These are phyloP conservation scores for Poecilus cupreus DNA, from an alignment of 2,888 invertebrate genomes.

Conservation along the genomic window DNA sequence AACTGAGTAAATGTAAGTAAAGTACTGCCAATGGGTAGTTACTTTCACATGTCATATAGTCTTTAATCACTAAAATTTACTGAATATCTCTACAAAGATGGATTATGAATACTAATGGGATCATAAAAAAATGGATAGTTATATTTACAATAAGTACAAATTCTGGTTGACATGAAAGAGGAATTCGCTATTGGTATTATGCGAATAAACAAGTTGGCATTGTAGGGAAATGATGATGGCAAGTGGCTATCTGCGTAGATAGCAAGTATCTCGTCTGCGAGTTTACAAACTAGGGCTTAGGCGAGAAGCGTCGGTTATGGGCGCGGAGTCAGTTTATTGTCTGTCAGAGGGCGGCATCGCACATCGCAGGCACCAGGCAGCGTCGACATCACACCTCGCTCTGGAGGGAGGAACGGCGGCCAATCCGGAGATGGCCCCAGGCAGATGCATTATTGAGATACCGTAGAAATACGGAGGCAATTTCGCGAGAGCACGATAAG, in stretches of 20 bases:
- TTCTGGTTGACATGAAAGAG: too few species aligned
- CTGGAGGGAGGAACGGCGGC: slow-evolving; percentile 52
- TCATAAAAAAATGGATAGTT: too few species aligned
- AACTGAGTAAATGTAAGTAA: too few species aligned
- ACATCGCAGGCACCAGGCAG: slow-evolving; percentile 46
- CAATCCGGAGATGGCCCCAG: slow-evolving; percentile 68
- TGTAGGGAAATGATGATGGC: slow-evolving; percentile 40
- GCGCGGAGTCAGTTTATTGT: slow-evolving; percentile 58
- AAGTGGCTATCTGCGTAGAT: slow-evolving; percentile 35
- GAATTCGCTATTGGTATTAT: neutral
- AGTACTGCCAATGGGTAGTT: too few species aligned
- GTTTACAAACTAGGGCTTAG: slow-evolving; percentile 23
- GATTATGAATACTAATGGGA: too few species aligned
- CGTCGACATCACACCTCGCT: slow-evolving; percentile 24
- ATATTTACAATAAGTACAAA: too few species aligned
- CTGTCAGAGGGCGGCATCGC: slow-evolving; percentile 52
- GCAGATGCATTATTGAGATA: slow-evolving; percentile 73
- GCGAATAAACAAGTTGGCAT: slow-evolving; percentile 40
- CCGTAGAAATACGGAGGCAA: slow-evolving; percentile 74
- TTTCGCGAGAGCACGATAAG: slow-evolving; percentile 74
- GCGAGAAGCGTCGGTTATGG: slow-evolving; percentile 37
- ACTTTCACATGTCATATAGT: too few species aligned
- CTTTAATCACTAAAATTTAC: too few species aligned
- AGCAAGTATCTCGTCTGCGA: neutral
- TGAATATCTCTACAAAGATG: too few species aligned